phyloP scores from a whole-genome alignment of 2,797 vertebrate species.

The Anniella stebbinsi region DNA sequence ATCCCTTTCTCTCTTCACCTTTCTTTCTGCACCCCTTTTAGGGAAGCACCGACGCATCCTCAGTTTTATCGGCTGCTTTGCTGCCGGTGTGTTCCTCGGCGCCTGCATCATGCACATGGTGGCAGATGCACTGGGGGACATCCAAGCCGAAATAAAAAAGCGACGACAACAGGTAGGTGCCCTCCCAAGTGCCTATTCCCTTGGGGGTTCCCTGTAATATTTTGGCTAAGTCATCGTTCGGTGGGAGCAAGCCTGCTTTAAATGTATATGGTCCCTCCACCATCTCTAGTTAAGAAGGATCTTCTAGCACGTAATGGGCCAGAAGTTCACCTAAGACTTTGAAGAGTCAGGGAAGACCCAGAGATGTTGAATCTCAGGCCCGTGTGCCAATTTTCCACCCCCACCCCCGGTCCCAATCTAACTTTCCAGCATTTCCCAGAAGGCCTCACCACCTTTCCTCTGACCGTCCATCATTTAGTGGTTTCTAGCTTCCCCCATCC shows the following conservation, averaged over 20 bases:
- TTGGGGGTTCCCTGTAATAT: background rate
- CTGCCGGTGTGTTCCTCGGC: slow-evolving; percentile 90
- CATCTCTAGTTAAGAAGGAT: background rate
- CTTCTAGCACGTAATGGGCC: background rate
- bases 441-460: too few species aligned
- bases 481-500: too few species aligned
- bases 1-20: background rate
- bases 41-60: slow-evolving; percentile 81
- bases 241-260: background rate
- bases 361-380: too few species aligned
- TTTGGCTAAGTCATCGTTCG: background rate
- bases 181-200: too few species aligned
- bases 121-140: slow-evolving; percentile 89
- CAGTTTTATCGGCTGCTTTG: slow-evolving; percentile 89
- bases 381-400: too few species aligned
- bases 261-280: background rate
- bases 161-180: slow-evolving; percentile 47
- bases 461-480: too few species aligned
- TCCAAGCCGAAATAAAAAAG: slow-evolving; percentile 76
- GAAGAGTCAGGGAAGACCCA: background rate
- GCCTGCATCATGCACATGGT: slow-evolving; percentile 92
- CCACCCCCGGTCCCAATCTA: too few species aligned
- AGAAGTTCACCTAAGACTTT: background rate
- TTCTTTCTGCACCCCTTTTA: slow-evolving; percentile 66
- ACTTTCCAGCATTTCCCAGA: too few species aligned